These are phyloP conservation scores for Epistrophella euchroma DNA, from an alignment of 2,888 invertebrate species.

Conservation along the genomic window DNA sequence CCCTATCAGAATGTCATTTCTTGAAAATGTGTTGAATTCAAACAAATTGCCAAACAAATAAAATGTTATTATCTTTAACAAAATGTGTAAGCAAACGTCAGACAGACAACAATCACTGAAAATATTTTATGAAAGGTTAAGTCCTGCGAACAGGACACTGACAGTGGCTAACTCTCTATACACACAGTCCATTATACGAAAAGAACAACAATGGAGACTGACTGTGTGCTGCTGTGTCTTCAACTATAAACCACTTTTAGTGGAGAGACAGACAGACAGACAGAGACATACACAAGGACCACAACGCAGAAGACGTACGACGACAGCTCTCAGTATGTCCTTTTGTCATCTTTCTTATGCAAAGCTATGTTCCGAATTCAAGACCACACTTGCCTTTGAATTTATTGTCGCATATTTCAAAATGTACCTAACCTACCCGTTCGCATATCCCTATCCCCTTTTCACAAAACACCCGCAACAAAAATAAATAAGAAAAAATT, in stretches of 20 bases:
- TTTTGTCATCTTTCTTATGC: slow-evolving; percentile 69
- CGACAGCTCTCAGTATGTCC: slow-evolving; percentile 64
- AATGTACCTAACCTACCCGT: slow-evolving; percentile 31
- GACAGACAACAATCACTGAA: slow-evolving; percentile 57
- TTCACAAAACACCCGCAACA: slow-evolving; percentile 7
- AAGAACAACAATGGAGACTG: slow-evolving; percentile 4
- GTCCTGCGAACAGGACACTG: slow-evolving; percentile 39
- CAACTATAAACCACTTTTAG: slow-evolving; percentile 9
- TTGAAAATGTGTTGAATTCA: slow-evolving; percentile 45
- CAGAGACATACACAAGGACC: slow-evolving; percentile 13
- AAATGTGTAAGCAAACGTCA: slow-evolving; percentile 41
- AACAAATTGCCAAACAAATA: slow-evolving; percentile 32
- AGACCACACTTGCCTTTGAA: slow-evolving; percentile 70
- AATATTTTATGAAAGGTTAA: slow-evolving; percentile 49
- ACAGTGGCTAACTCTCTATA: slow-evolving; percentile 39
- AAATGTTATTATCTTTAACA: slow-evolving; percentile 39
- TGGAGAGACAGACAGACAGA: not conserved
- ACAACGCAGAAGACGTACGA: slow-evolving; percentile 46
- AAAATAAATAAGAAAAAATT: slow-evolving; percentile 9
- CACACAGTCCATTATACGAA: slow-evolving; percentile 19
- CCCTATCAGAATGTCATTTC: slow-evolving; percentile 13
- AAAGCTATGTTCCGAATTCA: slow-evolving; percentile 67
- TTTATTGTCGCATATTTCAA: slow-evolving; percentile 71
- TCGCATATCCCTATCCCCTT: not conserved
- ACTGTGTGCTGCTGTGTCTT: not conserved